phyloP scores from a whole-genome alignment of 2,888 invertebrate genomes.

The Euphydryas editha region DNA sequence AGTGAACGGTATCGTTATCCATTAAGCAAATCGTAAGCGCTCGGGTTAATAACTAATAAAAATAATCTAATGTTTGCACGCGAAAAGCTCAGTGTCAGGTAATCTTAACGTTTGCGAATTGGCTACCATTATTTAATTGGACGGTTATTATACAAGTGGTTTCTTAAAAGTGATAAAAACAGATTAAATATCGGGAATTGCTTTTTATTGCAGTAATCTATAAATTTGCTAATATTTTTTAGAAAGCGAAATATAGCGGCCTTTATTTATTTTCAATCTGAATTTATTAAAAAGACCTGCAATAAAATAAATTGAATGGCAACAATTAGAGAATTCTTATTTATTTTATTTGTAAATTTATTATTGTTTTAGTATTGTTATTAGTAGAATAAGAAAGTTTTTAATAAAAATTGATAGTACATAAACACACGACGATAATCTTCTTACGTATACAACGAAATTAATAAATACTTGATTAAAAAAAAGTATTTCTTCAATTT shows the following conservation, averaged over 20 bases:
- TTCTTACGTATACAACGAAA: too few species aligned
- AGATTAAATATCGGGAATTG: slow-evolving; percentile 38
- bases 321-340: slow-evolving; percentile 33
- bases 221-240: slow-evolving; percentile 32
- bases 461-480: background rate
- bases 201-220: slow-evolving; percentile 31
- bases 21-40: slow-evolving; percentile 70
- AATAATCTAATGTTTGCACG: slow-evolving; percentile 76
- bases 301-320: slow-evolving; percentile 35
- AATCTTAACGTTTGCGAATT: slow-evolving; percentile 65
- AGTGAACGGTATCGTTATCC: slow-evolving; percentile 55
- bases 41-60: slow-evolving; percentile 60
- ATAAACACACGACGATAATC: background rate
- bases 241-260: slow-evolving; percentile 38
- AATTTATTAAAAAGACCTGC: slow-evolving; percentile 29
- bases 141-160: slow-evolving; percentile 58
- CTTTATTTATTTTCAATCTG: slow-evolving; percentile 39
- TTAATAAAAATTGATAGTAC: background rate
- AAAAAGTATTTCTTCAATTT: background rate
- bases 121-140: slow-evolving; percentile 61
- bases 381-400: slow-evolving; percentile 1
- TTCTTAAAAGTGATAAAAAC: slow-evolving; percentile 56
- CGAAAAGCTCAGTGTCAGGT: slow-evolving; percentile 67
- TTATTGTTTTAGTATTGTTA: slow-evolving; percentile 15
- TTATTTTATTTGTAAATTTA: slow-evolving; percentile 37